Evolutionary conservation across 2,888 invertebrate species (phyloP), one percentile per base, ranked within the genome.

Genomic region (Hydropsyche betteni): DNA sequence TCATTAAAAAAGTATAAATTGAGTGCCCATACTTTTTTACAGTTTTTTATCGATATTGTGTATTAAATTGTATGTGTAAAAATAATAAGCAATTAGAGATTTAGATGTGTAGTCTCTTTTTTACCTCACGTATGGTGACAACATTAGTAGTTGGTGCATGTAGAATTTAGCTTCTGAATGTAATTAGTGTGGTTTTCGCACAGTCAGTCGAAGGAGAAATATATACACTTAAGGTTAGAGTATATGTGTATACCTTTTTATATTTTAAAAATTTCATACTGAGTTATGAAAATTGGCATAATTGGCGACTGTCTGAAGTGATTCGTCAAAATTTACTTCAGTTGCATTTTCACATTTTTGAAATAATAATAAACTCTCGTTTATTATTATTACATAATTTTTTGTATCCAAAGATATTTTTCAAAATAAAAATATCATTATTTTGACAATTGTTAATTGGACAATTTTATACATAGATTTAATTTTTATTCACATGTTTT

Each of bases 1-100:
- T 58, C 58, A 72, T 12, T 7, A 34, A 58, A 72, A 75, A 74
- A 78, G 78, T 78, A 77, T 77, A 78, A 78, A 78, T 74, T 24
- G 77, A 78, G 78, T 78, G 78, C 78, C 78, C 78, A 71, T 69
- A 74, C 70, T 73, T 75, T 74, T 78, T 78, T 78, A 78, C 78
- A 44, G 52, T 75, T 78, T 77, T 78, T 64, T 77, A 78, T 77
- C 36, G n/a, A 74, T 68, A 52, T 64, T 68, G 52, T 52, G 50
- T 38, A 74, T 36, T 74, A 68, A 38, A 1, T 38, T 52, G 24
- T 38, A 34, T 44, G n/a, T 51, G 34, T 53, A 55, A 74, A 68
- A 68, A 74, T 44, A 50, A 74, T 68, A 74, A 50, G 24, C 33
- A 36, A 74, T 72, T 69, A 74, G 74, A 52, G 14, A 53, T 58